Percentiles rank a stretch among this genome's conserved stretches.
Conservation (phyloP, 2,797 vertebrate genomes). For the Notamacropus eugenii region DNA sequence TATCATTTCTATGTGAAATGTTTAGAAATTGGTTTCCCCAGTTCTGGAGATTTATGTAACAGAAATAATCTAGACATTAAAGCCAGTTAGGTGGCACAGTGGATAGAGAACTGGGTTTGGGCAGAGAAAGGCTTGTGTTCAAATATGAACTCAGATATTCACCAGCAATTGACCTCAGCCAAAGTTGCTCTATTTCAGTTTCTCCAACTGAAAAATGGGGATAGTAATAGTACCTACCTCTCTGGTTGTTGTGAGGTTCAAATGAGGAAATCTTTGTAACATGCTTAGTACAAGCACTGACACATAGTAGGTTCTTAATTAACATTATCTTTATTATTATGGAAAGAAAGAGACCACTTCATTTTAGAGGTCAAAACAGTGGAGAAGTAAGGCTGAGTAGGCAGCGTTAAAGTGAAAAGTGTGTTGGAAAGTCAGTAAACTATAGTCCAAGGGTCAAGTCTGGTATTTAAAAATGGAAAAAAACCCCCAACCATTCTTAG, state of each 20-base stretch:
- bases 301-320: background rate
- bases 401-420: background rate
- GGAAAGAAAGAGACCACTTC: background rate
- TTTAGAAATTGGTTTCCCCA: background rate
- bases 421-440: background rate
- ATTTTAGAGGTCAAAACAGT: background rate
- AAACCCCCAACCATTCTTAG: background rate
- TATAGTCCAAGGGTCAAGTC: background rate
- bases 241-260: background rate
- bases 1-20: background rate
- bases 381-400: constrained; percentile 12
- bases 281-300: background rate
- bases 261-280: background rate
- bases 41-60: background rate
- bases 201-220: background rate
- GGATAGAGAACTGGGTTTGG: background rate
- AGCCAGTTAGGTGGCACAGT: background rate
- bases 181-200: background rate
- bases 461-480: background rate
- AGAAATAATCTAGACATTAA: background rate
- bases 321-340: background rate
- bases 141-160: background rate
- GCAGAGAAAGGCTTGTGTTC: background rate
- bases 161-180: background rate
- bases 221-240: background rate